These are phyloP conservation scores for Nasonia giraulti DNA, from an alignment of 1,140 invertebrate species.

Conservation along the genomic window DNA sequence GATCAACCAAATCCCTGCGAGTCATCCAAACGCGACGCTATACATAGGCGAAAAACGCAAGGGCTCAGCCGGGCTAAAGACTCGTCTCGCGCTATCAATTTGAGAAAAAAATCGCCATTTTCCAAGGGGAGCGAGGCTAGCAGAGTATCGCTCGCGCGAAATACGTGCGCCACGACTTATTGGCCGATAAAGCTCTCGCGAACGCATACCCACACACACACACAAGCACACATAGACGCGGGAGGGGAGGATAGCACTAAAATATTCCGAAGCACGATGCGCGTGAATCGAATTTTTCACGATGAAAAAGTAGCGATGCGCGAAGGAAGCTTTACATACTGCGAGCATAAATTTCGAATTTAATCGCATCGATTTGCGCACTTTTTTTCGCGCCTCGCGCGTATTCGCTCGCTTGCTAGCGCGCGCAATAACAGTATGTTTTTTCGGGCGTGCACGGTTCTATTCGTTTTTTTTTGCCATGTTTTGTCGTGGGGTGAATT, in stretches of 20 bases:
- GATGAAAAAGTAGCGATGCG: conserved; percentile 40
- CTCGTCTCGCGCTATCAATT: conserved; percentile 38
- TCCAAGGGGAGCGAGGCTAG: neutral
- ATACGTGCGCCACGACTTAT: conserved; percentile 48
- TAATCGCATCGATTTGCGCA: conserved; percentile 50
- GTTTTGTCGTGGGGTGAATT: neutral
- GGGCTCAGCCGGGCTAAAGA: neutral
- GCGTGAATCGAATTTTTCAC: conserved; percentile 50
- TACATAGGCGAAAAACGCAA: conserved; percentile 3
- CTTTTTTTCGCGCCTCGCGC: conserved; percentile 1
- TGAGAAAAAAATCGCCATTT: conserved; percentile 37
- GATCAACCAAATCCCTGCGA: no score
- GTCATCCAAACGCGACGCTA: neutral
- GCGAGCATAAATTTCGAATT: conserved; percentile 49
- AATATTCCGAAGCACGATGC: conserved; percentile 48
- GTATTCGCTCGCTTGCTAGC: neutral
- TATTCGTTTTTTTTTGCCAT: neutral
- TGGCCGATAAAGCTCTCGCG: conserved; percentile 44
- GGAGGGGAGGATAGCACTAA: conserved; percentile 4
- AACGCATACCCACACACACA: neutral
- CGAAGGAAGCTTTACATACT: conserved; percentile 40
- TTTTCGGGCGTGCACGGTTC: conserved; percentile 6
- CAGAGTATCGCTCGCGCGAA: conserved; percentile 16
- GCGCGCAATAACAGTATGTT: conserved; percentile 44
- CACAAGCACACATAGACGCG: neutral